Evolutionary conservation across 1,140 invertebrate genomes (phyloP).

Genomic region (Chlorops oryzae): DNA sequence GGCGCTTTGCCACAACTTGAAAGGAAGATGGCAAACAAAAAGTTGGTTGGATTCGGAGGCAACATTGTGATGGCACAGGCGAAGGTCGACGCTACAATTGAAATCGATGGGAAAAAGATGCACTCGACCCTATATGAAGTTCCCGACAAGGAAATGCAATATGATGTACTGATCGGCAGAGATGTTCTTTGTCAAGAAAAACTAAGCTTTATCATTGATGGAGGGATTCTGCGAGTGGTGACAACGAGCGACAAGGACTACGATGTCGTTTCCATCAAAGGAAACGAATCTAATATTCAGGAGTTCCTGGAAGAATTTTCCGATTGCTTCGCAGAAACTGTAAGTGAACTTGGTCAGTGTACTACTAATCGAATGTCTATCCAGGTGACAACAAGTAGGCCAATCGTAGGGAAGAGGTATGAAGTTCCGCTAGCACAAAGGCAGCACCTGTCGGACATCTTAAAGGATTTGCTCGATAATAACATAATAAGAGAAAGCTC

Average conservation of each 20-base stretch:
- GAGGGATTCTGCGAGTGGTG: neutral
- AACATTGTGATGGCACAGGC: neutral
- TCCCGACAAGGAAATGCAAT: neutral
- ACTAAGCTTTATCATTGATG: neutral
- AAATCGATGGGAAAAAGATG: neutral
- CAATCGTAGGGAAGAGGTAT: conserved; percentile 15
- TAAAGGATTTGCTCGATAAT: conserved; percentile 12
- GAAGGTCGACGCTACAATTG: neutral
- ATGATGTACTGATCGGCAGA: neutral
- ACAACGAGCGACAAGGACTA: neutral
- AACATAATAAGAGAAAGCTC: conserved; percentile 19
- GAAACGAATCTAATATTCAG: no score
- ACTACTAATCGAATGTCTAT: conserved; percentile 5
- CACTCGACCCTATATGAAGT: neutral
- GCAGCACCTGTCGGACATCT: conserved; percentile 19
- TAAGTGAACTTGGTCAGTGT: neutral
- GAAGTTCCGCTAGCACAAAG: conserved; percentile 24
- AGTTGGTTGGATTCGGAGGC: neutral
- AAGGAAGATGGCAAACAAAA: neutral
- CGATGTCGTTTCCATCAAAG: neutral
- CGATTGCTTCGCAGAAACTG: neutral
- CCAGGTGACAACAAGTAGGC: neutral
- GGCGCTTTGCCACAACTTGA: neutral
- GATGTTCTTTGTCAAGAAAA: neutral
- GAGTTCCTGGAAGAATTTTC: no score